These are phyloP conservation scores for Synergus itoensis DNA, from an alignment of 2,888 invertebrate species.

Conservation along the genomic window DNA sequence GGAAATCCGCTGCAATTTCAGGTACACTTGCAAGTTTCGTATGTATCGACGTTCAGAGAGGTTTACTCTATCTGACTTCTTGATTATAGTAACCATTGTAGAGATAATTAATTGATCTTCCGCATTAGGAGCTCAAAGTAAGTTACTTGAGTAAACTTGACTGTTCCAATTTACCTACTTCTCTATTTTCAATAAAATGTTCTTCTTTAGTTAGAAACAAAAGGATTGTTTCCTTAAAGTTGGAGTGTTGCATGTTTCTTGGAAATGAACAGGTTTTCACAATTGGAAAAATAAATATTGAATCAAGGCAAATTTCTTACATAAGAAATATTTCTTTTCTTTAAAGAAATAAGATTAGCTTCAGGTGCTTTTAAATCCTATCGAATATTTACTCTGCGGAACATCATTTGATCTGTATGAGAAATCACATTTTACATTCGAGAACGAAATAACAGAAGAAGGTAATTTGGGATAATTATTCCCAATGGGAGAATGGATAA, in stretches of 20 bases:
- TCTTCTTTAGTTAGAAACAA: not conserved
- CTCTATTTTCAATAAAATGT: slow-evolving; percentile 8
- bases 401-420: not conserved
- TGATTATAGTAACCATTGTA: not conserved
- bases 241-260: too few relatives aligned
- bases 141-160: not conserved
- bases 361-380: too few relatives aligned
- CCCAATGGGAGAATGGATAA: slow-evolving; percentile 15
- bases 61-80: slow-evolving; percentile 17
- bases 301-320: not conserved
- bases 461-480: slow-evolving; percentile 35
- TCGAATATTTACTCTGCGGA: not conserved
- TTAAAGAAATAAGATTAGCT: not conserved
- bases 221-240: not conserved
- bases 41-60: slow-evolving; percentile 19
- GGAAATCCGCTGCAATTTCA: slow-evolving; percentile 26
- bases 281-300: not conserved
- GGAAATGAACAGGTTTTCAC: not conserved
- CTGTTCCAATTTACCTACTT: not conserved
- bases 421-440: slow-evolving; percentile 9
- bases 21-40: slow-evolving; percentile 25
- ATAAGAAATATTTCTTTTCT: not conserved
- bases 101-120: slow-evolving; percentile 28
- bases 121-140: not conserved
- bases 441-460: slow-evolving; percentile 7